A percentile compares a stretch with the other conserved stretches of the same genome.
Evolutionary conservation across 2,113 vertebrate genomes (phyloP).

Genomic region (Daphoenositta chrysoptera): DNA sequence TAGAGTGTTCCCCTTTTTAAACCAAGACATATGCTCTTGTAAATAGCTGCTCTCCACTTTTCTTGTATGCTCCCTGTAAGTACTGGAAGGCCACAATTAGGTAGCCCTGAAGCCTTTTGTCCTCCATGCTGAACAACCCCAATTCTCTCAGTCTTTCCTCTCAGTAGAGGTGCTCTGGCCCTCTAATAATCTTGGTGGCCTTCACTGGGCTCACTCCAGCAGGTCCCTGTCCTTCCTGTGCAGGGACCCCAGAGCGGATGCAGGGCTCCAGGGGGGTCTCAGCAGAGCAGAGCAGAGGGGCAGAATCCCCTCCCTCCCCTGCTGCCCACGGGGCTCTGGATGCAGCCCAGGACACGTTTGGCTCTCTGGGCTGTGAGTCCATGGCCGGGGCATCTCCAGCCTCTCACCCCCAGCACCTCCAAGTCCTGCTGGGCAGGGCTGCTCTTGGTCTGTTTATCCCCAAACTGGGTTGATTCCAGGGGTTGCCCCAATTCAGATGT

Average conservation of each 20-base stretch:
- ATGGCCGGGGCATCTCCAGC: not conserved
- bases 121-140: not conserved
- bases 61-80: not conserved
- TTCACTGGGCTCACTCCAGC: fast-evolving
- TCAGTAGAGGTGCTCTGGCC: not conserved
- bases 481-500: fast-evolving
- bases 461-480: fast-evolving
- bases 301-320: not conserved
- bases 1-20: not conserved
- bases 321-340: not conserved
- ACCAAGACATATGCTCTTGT: not conserved
- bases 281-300: not conserved
- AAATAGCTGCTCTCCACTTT: not conserved
- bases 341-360: not conserved
- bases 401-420: not conserved
- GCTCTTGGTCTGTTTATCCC: not conserved
- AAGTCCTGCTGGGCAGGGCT: not conserved
- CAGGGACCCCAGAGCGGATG: not conserved
- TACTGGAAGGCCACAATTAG: not conserved
- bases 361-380: not conserved
- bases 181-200: not conserved
- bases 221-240: not conserved
- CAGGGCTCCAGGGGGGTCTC: not conserved
- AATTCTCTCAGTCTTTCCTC: not conserved
- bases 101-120: not conserved